Evolutionary conservation across 2,113 vertebrate species (phyloP).

Genomic region (Eudyptes chrysolophus): DNA sequence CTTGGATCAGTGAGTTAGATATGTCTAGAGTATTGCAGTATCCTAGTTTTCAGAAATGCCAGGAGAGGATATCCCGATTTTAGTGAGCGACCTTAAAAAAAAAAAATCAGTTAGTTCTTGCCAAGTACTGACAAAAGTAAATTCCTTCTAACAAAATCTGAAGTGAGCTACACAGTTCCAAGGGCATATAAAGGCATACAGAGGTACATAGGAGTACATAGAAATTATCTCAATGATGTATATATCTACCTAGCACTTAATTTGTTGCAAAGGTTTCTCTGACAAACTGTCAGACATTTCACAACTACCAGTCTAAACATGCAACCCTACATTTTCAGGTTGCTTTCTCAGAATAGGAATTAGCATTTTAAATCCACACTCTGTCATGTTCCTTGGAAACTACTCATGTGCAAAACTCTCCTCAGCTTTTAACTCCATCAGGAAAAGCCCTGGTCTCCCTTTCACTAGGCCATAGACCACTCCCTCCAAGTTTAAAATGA

Average conservation of each 20-base stretch:
- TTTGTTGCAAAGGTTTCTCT: not conserved
- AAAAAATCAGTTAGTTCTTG: not conserved
- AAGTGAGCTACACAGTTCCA: not conserved
- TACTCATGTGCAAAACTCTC: not conserved
- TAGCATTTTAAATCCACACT: not conserved
- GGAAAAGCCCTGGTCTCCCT: not conserved
- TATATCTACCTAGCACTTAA: not conserved
- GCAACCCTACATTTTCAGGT: not conserved
- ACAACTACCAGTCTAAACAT: not conserved
- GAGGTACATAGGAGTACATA: not conserved
- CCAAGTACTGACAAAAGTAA: not conserved
- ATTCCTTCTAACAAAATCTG: not conserved
- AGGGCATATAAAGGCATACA: not conserved
- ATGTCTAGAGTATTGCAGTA: not conserved
- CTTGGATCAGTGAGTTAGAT: not conserved
- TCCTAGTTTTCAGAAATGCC: not conserved
- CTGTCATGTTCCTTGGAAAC: not conserved
- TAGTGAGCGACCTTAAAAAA: not conserved
- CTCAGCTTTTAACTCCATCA: not conserved
- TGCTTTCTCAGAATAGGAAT: not conserved
- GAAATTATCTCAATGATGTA: not conserved
- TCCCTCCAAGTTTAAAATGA: not conserved
- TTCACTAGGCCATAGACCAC: not conserved
- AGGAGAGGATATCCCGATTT: not conserved
- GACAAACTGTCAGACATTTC: not conserved